phyloP scores from a whole-genome alignment of 2,797 vertebrate genomes.

The Microchirus variegatus region DNA sequence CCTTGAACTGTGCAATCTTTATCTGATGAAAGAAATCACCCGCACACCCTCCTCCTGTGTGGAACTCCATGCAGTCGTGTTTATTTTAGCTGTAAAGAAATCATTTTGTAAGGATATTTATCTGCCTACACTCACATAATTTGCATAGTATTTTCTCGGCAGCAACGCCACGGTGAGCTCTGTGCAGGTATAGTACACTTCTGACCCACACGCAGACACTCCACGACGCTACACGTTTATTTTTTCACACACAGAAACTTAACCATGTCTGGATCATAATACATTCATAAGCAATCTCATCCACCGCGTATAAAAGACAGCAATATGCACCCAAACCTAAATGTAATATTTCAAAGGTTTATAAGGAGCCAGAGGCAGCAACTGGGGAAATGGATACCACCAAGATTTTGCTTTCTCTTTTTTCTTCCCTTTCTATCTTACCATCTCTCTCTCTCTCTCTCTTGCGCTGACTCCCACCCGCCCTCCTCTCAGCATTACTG shows the following conservation, averaged over 20 bases:
- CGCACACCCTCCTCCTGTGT: constrained; percentile 6
- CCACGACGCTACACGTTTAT: constrained; percentile 2
- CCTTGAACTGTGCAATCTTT: constrained; percentile 48
- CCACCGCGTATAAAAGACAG: constrained; percentile 63
- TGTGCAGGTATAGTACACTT: constrained; percentile 22
- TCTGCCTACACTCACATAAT: constrained; percentile 22
- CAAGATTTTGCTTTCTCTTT: constrained; percentile 44
- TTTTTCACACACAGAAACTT: constrained; percentile 35
- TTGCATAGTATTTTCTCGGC: constrained; percentile 43
- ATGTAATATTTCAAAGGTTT: constrained; percentile 74
- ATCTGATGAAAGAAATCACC: constrained; percentile 30
- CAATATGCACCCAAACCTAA: constrained; percentile 68
- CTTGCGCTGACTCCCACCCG: constrained; percentile 21
- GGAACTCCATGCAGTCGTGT: neutral
- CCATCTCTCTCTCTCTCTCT: constrained; percentile 6
- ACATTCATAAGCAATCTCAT: constrained; percentile 67
- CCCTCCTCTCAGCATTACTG: constrained; percentile 53
- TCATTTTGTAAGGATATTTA: constrained; percentile 27
- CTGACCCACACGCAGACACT: constrained; percentile 11
- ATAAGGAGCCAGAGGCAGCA: constrained; percentile 72
- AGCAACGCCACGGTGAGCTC: constrained; percentile 28
- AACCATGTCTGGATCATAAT: constrained; percentile 60
- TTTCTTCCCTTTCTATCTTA: neutral
- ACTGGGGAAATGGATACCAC: constrained; percentile 72
- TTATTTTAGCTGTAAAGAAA: constrained; percentile 23